Evolutionary conservation across 1,140 invertebrate species (phyloP).

Genomic region (Eupristina koningsbergeri): DNA sequence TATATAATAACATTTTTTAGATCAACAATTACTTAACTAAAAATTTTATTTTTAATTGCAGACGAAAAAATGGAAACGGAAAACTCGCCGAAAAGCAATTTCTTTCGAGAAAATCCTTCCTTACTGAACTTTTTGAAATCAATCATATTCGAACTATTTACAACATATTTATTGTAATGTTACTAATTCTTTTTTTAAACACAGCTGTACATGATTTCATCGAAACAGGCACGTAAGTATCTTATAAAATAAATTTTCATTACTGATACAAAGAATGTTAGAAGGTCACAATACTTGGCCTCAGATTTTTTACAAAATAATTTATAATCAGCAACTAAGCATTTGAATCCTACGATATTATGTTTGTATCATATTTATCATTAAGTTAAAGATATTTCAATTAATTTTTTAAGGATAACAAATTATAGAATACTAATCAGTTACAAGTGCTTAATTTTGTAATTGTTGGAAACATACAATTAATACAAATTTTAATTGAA

Average conservation of each 20-base stretch:
- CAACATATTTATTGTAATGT: constrained; percentile 86
- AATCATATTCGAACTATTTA: constrained; percentile 87
- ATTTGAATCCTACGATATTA: background rate
- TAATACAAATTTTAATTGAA: too few relatives aligned
- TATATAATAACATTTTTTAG: too few relatives aligned
- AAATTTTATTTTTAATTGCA: background rate
- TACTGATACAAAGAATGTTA: constrained; percentile 7
- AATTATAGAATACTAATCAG: background rate
- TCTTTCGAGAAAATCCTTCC: constrained; percentile 79
- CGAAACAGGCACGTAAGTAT: constrained; percentile 82
- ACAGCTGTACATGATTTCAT: constrained; percentile 82
- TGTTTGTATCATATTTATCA: background rate
- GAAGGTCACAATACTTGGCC: background rate
- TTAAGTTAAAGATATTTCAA: background rate
- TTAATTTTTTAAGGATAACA: background rate
- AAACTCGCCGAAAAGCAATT: constrained; percentile 79
- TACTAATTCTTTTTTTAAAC: constrained; percentile 83
- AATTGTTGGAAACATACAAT: too few relatives aligned
- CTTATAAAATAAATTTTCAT: constrained; percentile 39
- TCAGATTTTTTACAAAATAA: background rate
- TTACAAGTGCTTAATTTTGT: background rate
- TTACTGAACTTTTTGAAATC: constrained; percentile 86
- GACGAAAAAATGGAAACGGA: constrained; percentile 41
- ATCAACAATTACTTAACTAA: too few relatives aligned
- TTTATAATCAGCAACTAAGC: background rate